A percentile compares a stretch with the other conserved stretches of the same genome.
Conservation (phyloP, 2,797 vertebrate genomes). For the Echiichthys vipera region DNA sequence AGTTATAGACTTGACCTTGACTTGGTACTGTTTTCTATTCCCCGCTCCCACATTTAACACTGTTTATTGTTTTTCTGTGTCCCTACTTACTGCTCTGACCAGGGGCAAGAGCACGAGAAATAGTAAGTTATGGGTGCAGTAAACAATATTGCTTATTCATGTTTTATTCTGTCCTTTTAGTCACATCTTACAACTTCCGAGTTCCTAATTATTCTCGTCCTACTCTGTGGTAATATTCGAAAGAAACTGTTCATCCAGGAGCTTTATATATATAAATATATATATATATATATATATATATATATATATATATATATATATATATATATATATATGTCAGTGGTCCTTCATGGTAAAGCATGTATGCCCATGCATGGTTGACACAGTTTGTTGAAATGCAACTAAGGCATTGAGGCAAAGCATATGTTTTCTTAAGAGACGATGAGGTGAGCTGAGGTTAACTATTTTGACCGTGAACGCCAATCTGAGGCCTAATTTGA, state of each 20-base stretch:
- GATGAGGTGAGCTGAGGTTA: constrained; percentile 76
- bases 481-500: constrained; percentile 78
- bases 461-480: constrained; percentile 82
- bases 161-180: constrained; percentile 30
- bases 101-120: constrained; percentile 28
- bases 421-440: constrained; percentile 78
- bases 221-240: constrained; percentile 5
- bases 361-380: constrained; percentile 42
- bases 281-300: constrained; percentile 55
- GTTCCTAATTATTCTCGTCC: constrained; percentile 12
- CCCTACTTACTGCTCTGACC: constrained; percentile 31
- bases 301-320: constrained; percentile 60
- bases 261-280: constrained; percentile 58
- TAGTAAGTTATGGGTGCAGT: constrained; percentile 28
- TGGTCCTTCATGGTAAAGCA: background rate
- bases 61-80: constrained; percentile 68
- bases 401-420: constrained; percentile 63
- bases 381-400: constrained; percentile 52
- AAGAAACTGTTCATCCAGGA: constrained; percentile 25
- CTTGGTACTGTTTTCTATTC: constrained; percentile 60
- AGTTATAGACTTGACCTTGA: constrained; percentile 83
- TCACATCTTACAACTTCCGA: background rate
- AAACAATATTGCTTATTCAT: constrained; percentile 37
- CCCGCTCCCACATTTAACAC: constrained; percentile 64
- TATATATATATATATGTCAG: constrained; percentile 57